A percentile compares a stretch with the other conserved stretches of the same genome.
phyloP scores from a whole-genome alignment of 1,140 invertebrate genomes.

The Lysiphlebus fabarum region DNA sequence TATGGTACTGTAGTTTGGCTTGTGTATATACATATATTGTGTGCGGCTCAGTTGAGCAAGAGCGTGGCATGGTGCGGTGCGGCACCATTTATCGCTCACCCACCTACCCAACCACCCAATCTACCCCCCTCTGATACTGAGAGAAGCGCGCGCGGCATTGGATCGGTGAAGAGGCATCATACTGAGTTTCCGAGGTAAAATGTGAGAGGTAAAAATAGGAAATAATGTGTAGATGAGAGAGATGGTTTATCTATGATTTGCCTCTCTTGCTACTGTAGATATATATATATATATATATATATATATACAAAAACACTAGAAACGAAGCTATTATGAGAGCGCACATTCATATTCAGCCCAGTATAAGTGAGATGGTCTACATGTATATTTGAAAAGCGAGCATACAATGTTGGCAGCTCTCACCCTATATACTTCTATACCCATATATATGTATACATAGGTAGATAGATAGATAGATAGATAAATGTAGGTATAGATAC shows the following conservation, averaged over 20 bases:
- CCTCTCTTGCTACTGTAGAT: no score
- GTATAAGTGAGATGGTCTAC: conserved; percentile 31
- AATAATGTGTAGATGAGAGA: not conserved
- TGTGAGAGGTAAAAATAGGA: conserved; percentile 1
- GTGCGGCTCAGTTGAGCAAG: conserved; percentile 21
- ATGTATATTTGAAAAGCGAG: conserved; percentile 3
- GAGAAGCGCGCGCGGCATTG: conserved; percentile 12
- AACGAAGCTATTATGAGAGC: conserved; percentile 53
- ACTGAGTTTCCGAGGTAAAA: not conserved
- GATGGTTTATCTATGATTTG: no score
- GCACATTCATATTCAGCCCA: conserved; percentile 40
- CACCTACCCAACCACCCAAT: conserved; percentile 21
- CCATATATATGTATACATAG: no score
- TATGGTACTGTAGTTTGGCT: conserved; percentile 3
- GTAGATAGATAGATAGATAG: no score
- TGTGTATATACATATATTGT: conserved; percentile 12
- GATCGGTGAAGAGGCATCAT: conserved; percentile 1
- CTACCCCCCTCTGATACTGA: conserved; percentile 19
- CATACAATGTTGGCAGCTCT: no score
- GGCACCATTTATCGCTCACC: conserved; percentile 46
- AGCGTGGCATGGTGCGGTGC: conserved; percentile 38
- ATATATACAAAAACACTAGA: conserved; percentile 40
- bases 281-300: no score
- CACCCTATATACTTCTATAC: no score
- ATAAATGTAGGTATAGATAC: no score